Percentiles rank a stretch among this genome's conserved stretches.
Evolutionary conservation across 1,140 invertebrate species (phyloP).

Genomic region (Euura lappo): DNA sequence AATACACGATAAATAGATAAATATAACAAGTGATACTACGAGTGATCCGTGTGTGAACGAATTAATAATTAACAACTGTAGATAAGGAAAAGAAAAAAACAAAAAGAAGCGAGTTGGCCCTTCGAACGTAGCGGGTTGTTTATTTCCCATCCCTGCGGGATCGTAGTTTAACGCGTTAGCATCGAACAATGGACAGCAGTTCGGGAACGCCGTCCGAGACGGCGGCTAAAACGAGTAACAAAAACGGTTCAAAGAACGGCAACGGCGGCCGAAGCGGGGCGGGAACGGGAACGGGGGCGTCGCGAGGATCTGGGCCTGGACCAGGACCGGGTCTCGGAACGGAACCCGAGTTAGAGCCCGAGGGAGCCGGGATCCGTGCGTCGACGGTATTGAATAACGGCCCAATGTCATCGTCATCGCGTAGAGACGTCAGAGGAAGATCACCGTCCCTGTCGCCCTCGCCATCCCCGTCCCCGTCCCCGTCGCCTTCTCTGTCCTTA

Average conservation of each 20-base stretch:
- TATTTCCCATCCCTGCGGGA: slow-evolving; percentile 18
- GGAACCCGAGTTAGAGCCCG: slow-evolving; percentile 20
- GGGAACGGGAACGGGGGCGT: slow-evolving; percentile 21
- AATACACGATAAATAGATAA: not conserved
- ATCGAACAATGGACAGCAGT: slow-evolving; percentile 43
- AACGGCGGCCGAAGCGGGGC: slow-evolving; percentile 22
- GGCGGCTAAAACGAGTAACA: slow-evolving; percentile 39
- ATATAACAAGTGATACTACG: not conserved
- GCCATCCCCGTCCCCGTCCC: slow-evolving; percentile 18
- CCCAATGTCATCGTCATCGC: slow-evolving; percentile 13
- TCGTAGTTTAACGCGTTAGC: too few relatives aligned
- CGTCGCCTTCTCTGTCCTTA: slow-evolving; percentile 27
- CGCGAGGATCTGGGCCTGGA: not conserved
- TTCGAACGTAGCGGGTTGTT: not conserved
- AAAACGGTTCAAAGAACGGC: slow-evolving; percentile 27
- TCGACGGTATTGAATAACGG: slow-evolving; percentile 14
- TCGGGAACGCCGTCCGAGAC: slow-evolving; percentile 39
- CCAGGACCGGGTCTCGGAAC: slow-evolving; percentile 20
- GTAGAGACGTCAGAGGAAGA: slow-evolving; percentile 9
- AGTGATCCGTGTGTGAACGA: too few relatives aligned
- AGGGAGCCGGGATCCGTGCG: not conserved
- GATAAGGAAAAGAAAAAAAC: too few relatives aligned
- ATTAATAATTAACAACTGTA: too few relatives aligned
- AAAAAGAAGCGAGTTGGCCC: too few relatives aligned
- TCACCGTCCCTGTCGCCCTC: slow-evolving; percentile 21